phyloP scores from a whole-genome alignment of 2,888 invertebrate genomes.

The Campoplex nolae region DNA sequence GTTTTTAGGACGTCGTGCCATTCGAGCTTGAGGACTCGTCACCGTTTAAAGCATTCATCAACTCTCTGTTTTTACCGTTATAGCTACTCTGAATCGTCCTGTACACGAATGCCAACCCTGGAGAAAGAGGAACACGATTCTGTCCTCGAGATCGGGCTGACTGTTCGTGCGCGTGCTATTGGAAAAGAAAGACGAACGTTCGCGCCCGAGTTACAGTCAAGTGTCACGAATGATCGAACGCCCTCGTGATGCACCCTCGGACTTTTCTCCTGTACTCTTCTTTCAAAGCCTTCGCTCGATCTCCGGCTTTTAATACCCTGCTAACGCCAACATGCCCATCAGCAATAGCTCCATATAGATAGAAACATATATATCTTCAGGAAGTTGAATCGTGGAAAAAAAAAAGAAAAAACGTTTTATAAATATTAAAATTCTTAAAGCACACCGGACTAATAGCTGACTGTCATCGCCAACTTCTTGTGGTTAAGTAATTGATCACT shows the following conservation, averaged over 20 bases:
- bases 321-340: constrained; percentile 33
- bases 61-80: not conserved
- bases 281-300: constrained; percentile 58
- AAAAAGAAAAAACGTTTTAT: constrained; percentile 26
- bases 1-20: not conserved
- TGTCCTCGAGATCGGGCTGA: constrained; percentile 35
- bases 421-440: constrained; percentile 21
- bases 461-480: not conserved
- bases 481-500: constrained; percentile 3
- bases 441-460: not conserved
- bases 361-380: not conserved
- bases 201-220: constrained; percentile 45
- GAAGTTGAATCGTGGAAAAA: not conserved
- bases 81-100: constrained; percentile 8
- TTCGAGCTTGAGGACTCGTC: not conserved
- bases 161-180: constrained; percentile 44
- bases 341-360: constrained; percentile 1
- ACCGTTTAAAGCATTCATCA: not conserved
- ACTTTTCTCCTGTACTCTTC: constrained; percentile 50
- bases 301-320: constrained; percentile 59
- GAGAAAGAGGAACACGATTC: constrained; percentile 30
- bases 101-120: constrained; percentile 22
- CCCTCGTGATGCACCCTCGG: constrained; percentile 57
- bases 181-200: constrained; percentile 58
- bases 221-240: constrained; percentile 70